A percentile compares a stretch with the other conserved stretches of the same genome.
Evolutionary conservation across 2,113 vertebrate genomes (phyloP).

Genomic region (Sinocyclocheilus rhinocerous): DNA sequence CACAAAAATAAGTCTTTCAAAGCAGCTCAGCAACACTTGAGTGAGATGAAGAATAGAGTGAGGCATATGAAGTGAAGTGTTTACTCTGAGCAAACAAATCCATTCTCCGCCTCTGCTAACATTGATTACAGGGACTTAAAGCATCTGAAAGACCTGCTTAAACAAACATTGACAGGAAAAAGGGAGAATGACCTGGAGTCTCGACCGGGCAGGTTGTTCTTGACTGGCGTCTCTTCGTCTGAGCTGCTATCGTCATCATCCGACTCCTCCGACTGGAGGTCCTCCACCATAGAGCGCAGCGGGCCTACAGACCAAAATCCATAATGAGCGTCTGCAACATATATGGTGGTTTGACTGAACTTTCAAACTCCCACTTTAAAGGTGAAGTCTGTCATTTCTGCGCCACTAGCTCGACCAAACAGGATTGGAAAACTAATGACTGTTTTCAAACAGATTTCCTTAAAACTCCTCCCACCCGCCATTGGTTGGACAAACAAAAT

Average conservation of each 20-base stretch:
- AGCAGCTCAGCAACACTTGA: conserved; percentile 18
- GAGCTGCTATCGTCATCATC: conserved; percentile 96
- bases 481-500: background rate
- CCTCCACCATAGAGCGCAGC: conserved; percentile 92
- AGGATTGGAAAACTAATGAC: too few relatives aligned
- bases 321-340: background rate
- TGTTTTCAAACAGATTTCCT: background rate
- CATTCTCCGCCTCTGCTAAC: conserved; percentile 23
- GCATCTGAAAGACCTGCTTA: conserved; percentile 15
- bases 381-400: background rate
- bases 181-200: conserved; percentile 85
- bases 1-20: background rate
- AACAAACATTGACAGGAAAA: background rate
- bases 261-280: conserved; percentile 93
- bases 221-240: conserved; percentile 85
- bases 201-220: conserved; percentile 84
- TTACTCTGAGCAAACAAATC: conserved; percentile 43
- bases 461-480: background rate
- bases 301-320: conserved; percentile 76
- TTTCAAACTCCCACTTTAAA: background rate
- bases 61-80: conserved; percentile 26
- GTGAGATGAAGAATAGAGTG: background rate
- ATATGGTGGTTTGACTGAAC: background rate
- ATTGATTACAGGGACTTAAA: conserved; percentile 32
- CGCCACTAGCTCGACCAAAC: too few relatives aligned